Base-by-base conservation (phyloP, 2,113 vertebrate species). In the Excalfactoria chinensis region DNA sequence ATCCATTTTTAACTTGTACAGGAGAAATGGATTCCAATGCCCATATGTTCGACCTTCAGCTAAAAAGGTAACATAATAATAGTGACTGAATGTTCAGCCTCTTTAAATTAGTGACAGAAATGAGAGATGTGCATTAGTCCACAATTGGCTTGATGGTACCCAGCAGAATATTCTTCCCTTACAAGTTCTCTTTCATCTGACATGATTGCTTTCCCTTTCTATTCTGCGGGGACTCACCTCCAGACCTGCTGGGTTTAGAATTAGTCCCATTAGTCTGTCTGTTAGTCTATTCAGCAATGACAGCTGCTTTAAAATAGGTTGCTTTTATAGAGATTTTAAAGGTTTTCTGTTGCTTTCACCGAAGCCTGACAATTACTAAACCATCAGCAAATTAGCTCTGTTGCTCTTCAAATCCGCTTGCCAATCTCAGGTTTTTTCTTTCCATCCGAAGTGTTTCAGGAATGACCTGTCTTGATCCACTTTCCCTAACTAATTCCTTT, bases 121-220 rank as follows among this genome's bases (percentile, higher is more conserved):
- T 43, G 75, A 95, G 81, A 87, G 68, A 91, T 56, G 89, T 95
- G 78, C 93, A 92, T 95, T 95, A 94, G 89, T 41, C 71, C 68
- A 71, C 87, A 94, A 91, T 48, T 89, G 91, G 16, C 68, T 93
- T 89, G 87, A 85, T 20, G 3, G 43, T 73, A 80, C 82, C 63
- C 64, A 80, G 91, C 78, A 93, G 96, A 95, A 89, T 92, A 89
- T 88, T 87, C 82, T 87, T 76, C 35, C 30, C 44, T 86, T 87
- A 76, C 70, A 93, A 73, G 63, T 92, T 91, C 68, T 78, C 64
- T 93, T 96, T 91, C 64, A 67, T 83, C 46, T 89, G 72, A 80
- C 78, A 71, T 77, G 91, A 94, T 93, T 96, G 60, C 78, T 92
- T 94, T 94, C n/a, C 43, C 64, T 94, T 95, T 93, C 74, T 92